These are phyloP conservation scores for Mystacornis crossleyi DNA, from an alignment of 2,113 vertebrate species.

Conservation along the genomic window DNA sequence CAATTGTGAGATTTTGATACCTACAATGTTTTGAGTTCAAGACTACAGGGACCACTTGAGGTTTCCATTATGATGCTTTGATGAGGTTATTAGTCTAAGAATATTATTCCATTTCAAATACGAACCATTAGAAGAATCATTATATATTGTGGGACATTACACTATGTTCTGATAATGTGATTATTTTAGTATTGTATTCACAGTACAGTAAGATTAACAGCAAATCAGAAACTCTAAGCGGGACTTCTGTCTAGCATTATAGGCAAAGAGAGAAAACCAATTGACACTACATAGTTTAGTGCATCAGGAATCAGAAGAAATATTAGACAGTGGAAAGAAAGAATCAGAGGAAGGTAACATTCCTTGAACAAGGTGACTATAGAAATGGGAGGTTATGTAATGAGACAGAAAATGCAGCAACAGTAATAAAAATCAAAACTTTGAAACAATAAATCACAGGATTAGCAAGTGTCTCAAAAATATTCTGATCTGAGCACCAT, in stretches of 20 bases:
- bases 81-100: conserved; percentile 21
- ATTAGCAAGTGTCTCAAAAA: background rate
- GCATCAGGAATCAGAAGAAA: background rate
- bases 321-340: background rate
- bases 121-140: background rate
- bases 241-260: background rate
- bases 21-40: background rate
- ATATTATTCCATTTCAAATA: conserved; percentile 1
- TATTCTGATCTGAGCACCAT: background rate
- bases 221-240: background rate
- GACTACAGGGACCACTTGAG: background rate
- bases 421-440: background rate
- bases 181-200: background rate
- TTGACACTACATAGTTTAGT: background rate
- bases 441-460: background rate
- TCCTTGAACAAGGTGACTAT: background rate
- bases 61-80: background rate
- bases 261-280: background rate
- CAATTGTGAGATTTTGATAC: background rate
- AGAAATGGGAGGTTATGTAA: background rate
- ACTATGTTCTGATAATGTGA: background rate
- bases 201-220: background rate
- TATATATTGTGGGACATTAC: background rate
- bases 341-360: background rate
- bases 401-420: background rate